Evolutionary conservation across 2,888 invertebrate genomes (phyloP), one percentile per base, ranked within the genome.

Genomic region (Mycalesis mineus): DNA sequence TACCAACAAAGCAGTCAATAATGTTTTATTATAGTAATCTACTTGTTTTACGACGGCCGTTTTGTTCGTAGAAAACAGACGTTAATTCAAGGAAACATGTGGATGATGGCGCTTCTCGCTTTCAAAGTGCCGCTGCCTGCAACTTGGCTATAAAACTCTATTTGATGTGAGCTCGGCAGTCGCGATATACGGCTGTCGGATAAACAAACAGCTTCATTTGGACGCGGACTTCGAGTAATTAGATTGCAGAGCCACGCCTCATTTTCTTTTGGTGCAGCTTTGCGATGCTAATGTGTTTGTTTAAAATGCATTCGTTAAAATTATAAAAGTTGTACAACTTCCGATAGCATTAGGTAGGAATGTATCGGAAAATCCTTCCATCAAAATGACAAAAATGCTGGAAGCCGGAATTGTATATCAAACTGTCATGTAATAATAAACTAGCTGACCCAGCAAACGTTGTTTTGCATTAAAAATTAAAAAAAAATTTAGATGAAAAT

Each of bases 51-150:
- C 76, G 84, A 82, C 77, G 71, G 82, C 67, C 74, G 79, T 85
- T 86, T 83, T 81, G 73, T 88, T 88, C 87, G 80, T 76, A 80
- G 88, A 88, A 88, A 88, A 85, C 88, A 89, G 87, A 88, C 87
- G 80, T 85, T 77, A 82, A 78, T 89, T 88, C 88, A 78, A 87
- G 88, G 88, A 89, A 88, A 80, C 88, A 88, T 85, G 82, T 89
- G 88, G 82, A 76, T 74, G 78, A 84, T 83, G 87, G 83, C 82
- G 82, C 86, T 88, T 74, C 81, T 82, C 80, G 72, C 62, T 79
- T 79, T 86, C 85, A 88, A 88, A 88, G 87, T 81, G 85, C 88
- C 88, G 87, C 84, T 68, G 78, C 68, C 75, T 60, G 65, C 63
- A 56, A 47, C 58, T 50, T 62, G 64, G 65, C 67, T 68, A 79